Base-by-base conservation (phyloP, 2,797 vertebrate genomes). In the Tympanoctomys barrerae region DNA sequence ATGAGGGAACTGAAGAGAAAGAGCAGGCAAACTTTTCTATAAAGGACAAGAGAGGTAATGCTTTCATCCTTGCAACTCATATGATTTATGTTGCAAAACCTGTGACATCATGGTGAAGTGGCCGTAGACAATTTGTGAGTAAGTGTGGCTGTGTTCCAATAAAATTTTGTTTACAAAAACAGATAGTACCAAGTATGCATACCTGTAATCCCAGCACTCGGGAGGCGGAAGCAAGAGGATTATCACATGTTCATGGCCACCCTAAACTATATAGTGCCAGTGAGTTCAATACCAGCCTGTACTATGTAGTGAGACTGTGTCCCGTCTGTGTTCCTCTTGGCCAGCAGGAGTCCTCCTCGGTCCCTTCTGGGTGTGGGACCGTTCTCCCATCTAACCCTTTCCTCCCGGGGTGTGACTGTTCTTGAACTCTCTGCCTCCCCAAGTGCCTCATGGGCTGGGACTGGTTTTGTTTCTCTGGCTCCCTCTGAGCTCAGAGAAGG, bases 91-190 rank as follows among this genome's bases (percentile, higher is more conserved):
- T n/a, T 75, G 80, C 42, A 82, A 64, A 75, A 28, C 62, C 61
- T 64, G 66, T 78, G 42, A 68, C 46, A 46, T 19, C 49, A 5
- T 16, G n/a, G 26, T 61, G 62, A 90, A 80, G 59, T 31, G 77
- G 59, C n/a, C 46, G 61, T 1, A 57, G 62, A 59, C 26, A 21
- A 39, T 46, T 66, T 26, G 18, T 70, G 94, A 90, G 75, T 70
- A 95, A 90, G 75, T 68, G 4, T 49, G 49, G 49, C 49, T 49
- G 49, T 49, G 49, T 49, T 49, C 49, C 49, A 49, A 49, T 49
- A 49, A 95, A 94, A 87, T 70, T 93, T 81, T 87, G 95, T 87
- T 96, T 73, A 96, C 64, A 84, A 90, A 94, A 87, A 87, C 64
- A 94, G 59, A 71, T 10, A 16, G 31, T 18, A 66, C 31, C 28